phyloP scores from a whole-genome alignment of 1,140 invertebrate species.

The Carposina sasakii region DNA sequence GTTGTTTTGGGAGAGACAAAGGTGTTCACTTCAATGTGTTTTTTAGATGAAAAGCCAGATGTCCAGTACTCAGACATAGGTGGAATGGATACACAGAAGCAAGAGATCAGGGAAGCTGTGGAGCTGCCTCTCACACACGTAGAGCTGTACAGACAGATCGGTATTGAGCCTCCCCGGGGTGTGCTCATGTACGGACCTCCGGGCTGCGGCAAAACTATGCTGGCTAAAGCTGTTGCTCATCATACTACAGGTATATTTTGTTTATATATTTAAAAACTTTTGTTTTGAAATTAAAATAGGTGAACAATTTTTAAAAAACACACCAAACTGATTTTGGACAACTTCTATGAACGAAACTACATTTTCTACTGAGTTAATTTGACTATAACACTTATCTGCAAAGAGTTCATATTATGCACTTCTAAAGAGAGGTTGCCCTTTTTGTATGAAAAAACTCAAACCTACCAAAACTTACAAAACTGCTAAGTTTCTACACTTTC shows the following conservation, averaged over 20 bases:
- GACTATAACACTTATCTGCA: no score
- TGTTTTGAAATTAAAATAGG: neutral
- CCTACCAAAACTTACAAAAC: no score
- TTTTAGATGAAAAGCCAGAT: slow-evolving; percentile 97
- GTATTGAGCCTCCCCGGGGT: slow-evolving; percentile 96
- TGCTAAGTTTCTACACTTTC: no score
- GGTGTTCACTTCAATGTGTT: no score
- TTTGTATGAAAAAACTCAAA: no score
- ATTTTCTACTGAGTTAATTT: no score
- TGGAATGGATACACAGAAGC: slow-evolving; percentile 99
- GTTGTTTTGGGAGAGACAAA: no score
- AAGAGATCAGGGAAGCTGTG: slow-evolving; percentile 99
- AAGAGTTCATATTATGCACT: no score
- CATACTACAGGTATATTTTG: slow-evolving; percentile 88
- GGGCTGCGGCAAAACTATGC: slow-evolving; percentile 98
- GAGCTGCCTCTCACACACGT: slow-evolving; percentile 98
- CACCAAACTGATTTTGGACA: no score
- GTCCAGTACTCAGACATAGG: slow-evolving; percentile 98
- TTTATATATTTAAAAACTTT: neutral
- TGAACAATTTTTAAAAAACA: neutral
- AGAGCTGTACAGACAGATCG: slow-evolving; percentile 99
- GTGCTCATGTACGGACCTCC: slow-evolving; percentile 99
- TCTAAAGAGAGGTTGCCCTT: no score
- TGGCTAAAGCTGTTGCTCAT: slow-evolving; percentile 99
- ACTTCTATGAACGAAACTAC: no score